Percentiles rank a stretch among this genome's conserved stretches.
phyloP scores from a whole-genome alignment of 2,113 vertebrate species.

The Lynx canadensis region DNA sequence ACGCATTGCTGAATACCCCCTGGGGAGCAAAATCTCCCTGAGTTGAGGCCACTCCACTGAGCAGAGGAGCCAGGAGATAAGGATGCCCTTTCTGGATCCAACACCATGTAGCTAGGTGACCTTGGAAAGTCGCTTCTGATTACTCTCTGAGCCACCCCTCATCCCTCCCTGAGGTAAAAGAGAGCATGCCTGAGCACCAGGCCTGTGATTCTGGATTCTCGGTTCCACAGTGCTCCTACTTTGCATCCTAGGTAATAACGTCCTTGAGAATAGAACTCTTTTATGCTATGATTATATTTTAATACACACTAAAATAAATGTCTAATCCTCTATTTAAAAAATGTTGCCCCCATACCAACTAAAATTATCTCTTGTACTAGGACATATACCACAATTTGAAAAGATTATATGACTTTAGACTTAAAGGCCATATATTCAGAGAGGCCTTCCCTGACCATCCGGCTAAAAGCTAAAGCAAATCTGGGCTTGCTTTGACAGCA shows the following conservation, averaged over 20 bases:
- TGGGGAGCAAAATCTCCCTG: not conserved
- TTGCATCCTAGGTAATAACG: too few species aligned
- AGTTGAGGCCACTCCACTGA: not conserved
- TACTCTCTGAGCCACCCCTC: too few species aligned
- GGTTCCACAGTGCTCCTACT: fast-evolving
- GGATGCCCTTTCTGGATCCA: too few species aligned
- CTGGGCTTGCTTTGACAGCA: not conserved
- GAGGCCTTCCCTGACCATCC: not conserved
- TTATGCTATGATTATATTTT: not conserved
- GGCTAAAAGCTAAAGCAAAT: not conserved
- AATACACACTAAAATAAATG: not conserved
- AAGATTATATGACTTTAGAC: not conserved
- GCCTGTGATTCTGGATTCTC: not conserved
- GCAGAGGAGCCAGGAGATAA: not conserved
- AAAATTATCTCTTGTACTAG: not conserved
- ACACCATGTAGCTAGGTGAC: not conserved
- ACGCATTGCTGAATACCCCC: not conserved
- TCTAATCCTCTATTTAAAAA: not conserved
- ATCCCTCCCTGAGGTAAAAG: not conserved
- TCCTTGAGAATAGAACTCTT: not conserved
- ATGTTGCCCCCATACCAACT: not conserved
- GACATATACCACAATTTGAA: not conserved
- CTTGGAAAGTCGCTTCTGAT: too few species aligned
- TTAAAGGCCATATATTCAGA: not conserved
- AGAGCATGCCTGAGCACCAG: fast-evolving